Evolutionary conservation across 64 coral and sea anemone species (phyloP).

Genomic region (Stichodactyla mertensii): DNA sequence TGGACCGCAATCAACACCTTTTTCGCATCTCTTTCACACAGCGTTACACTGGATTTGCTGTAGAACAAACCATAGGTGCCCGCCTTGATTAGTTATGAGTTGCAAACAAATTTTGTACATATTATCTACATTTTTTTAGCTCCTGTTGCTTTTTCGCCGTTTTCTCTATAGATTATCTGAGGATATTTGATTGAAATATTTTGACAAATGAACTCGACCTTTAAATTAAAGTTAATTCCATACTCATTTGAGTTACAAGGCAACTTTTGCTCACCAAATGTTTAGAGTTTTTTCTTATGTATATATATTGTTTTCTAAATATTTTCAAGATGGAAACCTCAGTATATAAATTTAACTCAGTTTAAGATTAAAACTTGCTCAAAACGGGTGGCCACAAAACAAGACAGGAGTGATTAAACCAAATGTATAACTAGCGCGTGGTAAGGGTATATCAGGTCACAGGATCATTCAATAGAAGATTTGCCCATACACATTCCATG

Average conservation of each 20-base stretch:
- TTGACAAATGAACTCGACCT: background rate
- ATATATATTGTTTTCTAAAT: background rate
- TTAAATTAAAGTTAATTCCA: background rate
- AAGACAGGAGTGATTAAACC: background rate
- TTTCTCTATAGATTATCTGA: background rate
- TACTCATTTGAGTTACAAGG: background rate
- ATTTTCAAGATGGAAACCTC: background rate
- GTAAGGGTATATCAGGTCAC: background rate
- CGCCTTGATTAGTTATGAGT: background rate
- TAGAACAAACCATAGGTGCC: background rate
- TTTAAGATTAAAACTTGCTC: background rate
- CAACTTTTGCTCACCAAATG: background rate
- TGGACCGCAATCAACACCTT: constrained; percentile 26
- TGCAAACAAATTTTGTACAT: background rate
- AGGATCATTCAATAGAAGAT: background rate
- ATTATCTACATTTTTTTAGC: background rate
- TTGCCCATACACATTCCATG: background rate
- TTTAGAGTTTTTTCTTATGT: background rate
- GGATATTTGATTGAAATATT: background rate
- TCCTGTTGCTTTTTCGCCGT: background rate
- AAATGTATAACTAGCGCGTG: background rate
- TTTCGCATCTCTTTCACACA: constrained; percentile 23
- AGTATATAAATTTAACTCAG: background rate
- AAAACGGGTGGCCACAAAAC: background rate
- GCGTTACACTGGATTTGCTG: background rate